Percentiles rank a stretch among this genome's conserved stretches.
Evolutionary conservation across 2,113 vertebrate genomes (phyloP).

Genomic region (Osmerus eperlanus): DNA sequence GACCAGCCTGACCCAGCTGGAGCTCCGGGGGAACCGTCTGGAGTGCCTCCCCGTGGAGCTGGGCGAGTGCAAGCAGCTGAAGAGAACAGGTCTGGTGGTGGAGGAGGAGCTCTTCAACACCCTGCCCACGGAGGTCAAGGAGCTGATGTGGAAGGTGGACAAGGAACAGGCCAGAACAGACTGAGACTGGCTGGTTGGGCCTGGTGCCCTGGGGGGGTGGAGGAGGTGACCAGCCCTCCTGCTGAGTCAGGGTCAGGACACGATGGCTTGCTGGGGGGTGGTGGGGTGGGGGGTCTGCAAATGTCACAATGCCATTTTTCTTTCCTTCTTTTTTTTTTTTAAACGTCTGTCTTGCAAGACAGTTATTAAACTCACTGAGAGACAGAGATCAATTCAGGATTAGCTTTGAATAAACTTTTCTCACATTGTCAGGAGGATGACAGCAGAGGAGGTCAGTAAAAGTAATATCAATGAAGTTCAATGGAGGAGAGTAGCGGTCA

Average conservation of each 20-base stretch:
- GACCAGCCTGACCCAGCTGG: conserved; percentile 86
- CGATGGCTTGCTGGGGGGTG: background rate
- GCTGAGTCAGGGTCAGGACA: background rate
- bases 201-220: background rate
- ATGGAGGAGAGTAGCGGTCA: no score
- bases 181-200: background rate
- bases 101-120: conserved; percentile 97
- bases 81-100: conserved; percentile 89
- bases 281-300: background rate
- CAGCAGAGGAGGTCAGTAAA: background rate
- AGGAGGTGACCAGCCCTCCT: background rate
- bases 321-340: background rate
- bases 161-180: conserved; percentile 86
- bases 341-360: background rate
- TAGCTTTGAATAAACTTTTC: background rate
- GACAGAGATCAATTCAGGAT: background rate
- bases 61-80: conserved; percentile 89
- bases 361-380: background rate
- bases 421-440: background rate
- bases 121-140: conserved; percentile 90
- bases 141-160: conserved; percentile 89
- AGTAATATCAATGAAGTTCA: background rate
- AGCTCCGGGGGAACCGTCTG: conserved; percentile 92
- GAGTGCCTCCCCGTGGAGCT: conserved; percentile 96
- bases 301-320: background rate